Evolutionary conservation across 2,113 vertebrate genomes (phyloP), one percentile per base, ranked within the genome.

Genomic region (Bubalus kerabau): DNA sequence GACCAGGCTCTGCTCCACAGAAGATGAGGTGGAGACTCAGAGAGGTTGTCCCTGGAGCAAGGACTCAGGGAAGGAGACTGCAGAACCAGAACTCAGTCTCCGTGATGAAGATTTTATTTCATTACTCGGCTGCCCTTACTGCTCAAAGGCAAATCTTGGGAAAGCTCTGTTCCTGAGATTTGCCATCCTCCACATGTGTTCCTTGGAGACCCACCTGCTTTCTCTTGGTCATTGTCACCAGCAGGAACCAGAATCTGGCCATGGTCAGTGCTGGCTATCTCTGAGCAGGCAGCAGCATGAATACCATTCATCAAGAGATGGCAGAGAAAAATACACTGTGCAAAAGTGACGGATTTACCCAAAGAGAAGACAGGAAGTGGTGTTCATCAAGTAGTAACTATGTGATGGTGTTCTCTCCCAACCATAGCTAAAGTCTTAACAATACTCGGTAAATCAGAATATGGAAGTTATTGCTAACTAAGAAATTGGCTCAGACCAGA

Each of bases 401-500:
- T 23, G 52, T 40, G 36, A 62, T 17, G 16, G 36, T 36, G 89
- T 94, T 48, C 67, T 76, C 54, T 88, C 26, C 43, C 21, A 32
- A 46, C 24, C 15, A 19, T 8, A 84, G 40, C 43, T 30, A 9
- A 60, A 8, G 7, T 54, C 67, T 28, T 24, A 80, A 82, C 60
- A 54, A 76, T 54, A 54, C 78, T 74, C 84, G 24, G 0, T 56
- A 83, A 87, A 56, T 40, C 43, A 88, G 54, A 64, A 83, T 54
- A 87, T 32, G 40, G 62, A 91, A 90, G 84, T 52, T 26, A 76
- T 17, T 78, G 54, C 89, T 52, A 57, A 90, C 43, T 78, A 46
- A 94, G 87, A 90, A 46, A 96, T 7, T 48, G n/a, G 81, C 57
- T 87, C 48, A 21, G 30, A 95, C 91, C 50, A 17, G 80, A 96